Evolutionary conservation across 2,888 invertebrate genomes (phyloP).

Genomic region (Mythimna loreyi): DNA sequence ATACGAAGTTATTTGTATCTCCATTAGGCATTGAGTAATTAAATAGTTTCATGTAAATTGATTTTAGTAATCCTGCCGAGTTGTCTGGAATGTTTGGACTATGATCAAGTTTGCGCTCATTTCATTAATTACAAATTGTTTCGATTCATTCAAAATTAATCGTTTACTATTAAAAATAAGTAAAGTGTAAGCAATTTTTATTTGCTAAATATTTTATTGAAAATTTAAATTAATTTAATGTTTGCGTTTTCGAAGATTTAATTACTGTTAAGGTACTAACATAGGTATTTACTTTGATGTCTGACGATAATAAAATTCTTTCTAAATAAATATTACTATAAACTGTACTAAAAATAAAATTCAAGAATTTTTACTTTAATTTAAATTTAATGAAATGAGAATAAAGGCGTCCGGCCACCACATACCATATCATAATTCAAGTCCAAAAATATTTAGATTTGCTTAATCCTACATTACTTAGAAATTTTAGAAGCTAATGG

Average conservation of each 20-base stretch:
- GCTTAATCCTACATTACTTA: too few species aligned
- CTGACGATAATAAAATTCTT: slow-evolving; percentile 1
- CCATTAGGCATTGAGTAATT: slow-evolving; percentile 33
- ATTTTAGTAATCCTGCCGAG: slow-evolving; percentile 38
- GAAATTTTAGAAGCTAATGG: too few species aligned
- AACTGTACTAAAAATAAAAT: background rate
- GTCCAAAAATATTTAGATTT: too few species aligned
- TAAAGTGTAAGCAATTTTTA: background rate
- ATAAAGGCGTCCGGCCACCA: background rate
- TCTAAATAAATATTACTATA: slow-evolving; percentile 1
- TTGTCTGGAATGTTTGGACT: slow-evolving; percentile 16
- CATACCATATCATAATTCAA: background rate
- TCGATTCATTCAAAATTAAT: slow-evolving; percentile 19
- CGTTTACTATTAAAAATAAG: slow-evolving; percentile 13
- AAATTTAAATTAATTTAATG: slow-evolving; percentile 6
- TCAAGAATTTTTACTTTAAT: background rate
- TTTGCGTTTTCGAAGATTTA: slow-evolving; percentile 1
- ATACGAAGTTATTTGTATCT: slow-evolving; percentile 22
- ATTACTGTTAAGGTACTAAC: background rate
- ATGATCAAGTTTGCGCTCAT: slow-evolving; percentile 24
- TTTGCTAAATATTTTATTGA: background rate
- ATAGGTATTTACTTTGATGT: slow-evolving; percentile 6
- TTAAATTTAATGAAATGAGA: background rate
- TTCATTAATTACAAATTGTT: slow-evolving; percentile 43
- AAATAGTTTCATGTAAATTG: slow-evolving; percentile 53